Evolutionary conservation across 2,888 invertebrate genomes (phyloP).

Genomic region (Heteropelma amictum): DNA sequence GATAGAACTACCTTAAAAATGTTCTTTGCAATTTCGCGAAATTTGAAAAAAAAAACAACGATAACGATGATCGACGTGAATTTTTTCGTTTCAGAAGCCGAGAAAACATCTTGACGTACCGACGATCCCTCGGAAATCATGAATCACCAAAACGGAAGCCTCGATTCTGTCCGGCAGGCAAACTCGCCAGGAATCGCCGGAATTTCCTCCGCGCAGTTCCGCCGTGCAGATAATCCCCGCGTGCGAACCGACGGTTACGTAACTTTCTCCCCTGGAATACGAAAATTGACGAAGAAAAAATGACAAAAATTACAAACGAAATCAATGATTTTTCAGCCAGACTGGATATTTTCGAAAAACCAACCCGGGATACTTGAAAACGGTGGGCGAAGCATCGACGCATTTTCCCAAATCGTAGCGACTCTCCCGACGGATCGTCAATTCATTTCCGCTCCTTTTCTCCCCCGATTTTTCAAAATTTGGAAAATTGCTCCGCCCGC

Average conservation of each 20-base stretch:
- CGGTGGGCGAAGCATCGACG: conserved; percentile 87
- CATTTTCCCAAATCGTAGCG: conserved; percentile 85
- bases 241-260: conserved; percentile 85
- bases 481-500: conserved; percentile 55
- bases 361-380: conserved; percentile 79
- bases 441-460: conserved; percentile 12
- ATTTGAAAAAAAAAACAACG: too few species aligned
- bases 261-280: conserved; percentile 65
- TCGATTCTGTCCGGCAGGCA: conserved; percentile 86
- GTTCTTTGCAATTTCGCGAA: too few species aligned
- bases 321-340: neutral
- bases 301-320: neutral
- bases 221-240: conserved; percentile 85
- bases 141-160: conserved; percentile 80
- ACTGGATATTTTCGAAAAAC: conserved; percentile 60
- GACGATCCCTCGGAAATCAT: conserved; percentile 81
- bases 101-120: conserved; percentile 79
- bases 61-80: too few species aligned
- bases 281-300: neutral
- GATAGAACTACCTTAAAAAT: too few species aligned
- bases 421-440: conserved; percentile 76
- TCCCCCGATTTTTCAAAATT: neutral
- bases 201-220: conserved; percentile 81
- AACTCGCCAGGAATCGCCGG: conserved; percentile 79
- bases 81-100: too few species aligned